A percentile compares a stretch with the other conserved stretches of the same genome.
phyloP scores from a whole-genome alignment of 2,888 invertebrate genomes.

The Scaeva pyrastri region DNA sequence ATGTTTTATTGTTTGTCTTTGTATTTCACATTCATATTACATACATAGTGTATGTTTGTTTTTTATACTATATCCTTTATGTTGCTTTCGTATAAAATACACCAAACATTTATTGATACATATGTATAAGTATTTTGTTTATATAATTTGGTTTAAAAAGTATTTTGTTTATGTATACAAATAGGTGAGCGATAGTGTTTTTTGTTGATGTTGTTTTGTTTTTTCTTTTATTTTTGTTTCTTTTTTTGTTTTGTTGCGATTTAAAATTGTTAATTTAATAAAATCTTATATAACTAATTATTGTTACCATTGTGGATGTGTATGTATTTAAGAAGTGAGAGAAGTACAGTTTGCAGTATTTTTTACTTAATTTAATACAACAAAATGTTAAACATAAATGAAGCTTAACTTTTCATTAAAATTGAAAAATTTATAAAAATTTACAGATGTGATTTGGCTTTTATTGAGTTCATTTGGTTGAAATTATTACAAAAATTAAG shows the following conservation, averaged over 20 bases:
- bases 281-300: constrained; percentile 83
- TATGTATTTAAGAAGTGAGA: constrained; percentile 69
- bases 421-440: neutral
- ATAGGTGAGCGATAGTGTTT: constrained; percentile 65
- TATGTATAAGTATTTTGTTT: constrained; percentile 39
- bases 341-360: constrained; percentile 48
- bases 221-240: constrained; percentile 57
- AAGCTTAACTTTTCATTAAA: neutral
- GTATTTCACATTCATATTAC: constrained; percentile 50
- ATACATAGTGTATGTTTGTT: neutral
- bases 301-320: constrained; percentile 84
- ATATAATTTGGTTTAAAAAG: constrained; percentile 29
- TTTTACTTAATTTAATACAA: constrained; percentile 20
- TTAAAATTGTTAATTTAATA: constrained; percentile 66
- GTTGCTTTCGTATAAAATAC: constrained; percentile 76
- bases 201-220: constrained; percentile 70
- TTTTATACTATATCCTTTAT: constrained; percentile 30
- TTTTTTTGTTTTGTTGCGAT: constrained; percentile 58
- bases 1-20: constrained; percentile 16
- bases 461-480: too few relatives aligned
- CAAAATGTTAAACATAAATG: neutral
- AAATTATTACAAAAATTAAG: too few relatives aligned
- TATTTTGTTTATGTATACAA: neutral
- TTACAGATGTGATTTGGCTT: constrained; percentile 15
- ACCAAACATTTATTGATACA: constrained; percentile 73